A percentile compares a stretch with the other conserved stretches of the same genome.
phyloP scores from a whole-genome alignment of 2,888 invertebrate species.

The Drosophila crucigera region DNA sequence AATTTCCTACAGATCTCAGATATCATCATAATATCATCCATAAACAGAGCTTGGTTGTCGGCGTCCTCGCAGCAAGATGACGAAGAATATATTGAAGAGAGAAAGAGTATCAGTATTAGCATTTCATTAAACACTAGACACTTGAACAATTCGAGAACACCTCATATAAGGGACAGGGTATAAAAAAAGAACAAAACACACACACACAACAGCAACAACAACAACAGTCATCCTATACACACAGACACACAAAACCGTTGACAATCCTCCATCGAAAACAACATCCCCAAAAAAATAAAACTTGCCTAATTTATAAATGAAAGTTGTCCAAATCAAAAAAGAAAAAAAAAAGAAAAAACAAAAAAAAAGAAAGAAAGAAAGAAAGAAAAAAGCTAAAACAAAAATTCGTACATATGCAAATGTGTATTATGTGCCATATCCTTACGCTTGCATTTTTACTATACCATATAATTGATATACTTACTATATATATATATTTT shows the following conservation, averaged over 20 bases:
- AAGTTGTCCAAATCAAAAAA: constrained; percentile 44
- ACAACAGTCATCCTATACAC: constrained; percentile 50
- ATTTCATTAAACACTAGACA: constrained; percentile 31
- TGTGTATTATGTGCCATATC: constrained; percentile 77
- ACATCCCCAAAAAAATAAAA: constrained; percentile 32
- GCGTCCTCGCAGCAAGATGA: constrained; percentile 9
- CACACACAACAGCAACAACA: constrained; percentile 17
- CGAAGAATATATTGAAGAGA: neutral
- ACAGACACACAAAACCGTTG: constrained; percentile 54
- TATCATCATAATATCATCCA: constrained; percentile 17
- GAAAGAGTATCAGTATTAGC: constrained; percentile 49
- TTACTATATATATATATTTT: constrained; percentile 15
- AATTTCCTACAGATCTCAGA: constrained; percentile 33
- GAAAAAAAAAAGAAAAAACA: neutral
- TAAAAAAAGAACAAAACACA: constrained; percentile 29
- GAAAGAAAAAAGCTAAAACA: neutral
- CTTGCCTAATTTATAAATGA: constrained; percentile 9
- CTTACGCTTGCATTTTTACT: constrained; percentile 76
- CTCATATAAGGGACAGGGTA: constrained; percentile 51
- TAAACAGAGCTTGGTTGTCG: constrained; percentile 46
- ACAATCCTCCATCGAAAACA: constrained; percentile 63
- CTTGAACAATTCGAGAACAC: constrained; percentile 22
- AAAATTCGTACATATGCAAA: constrained; percentile 53
- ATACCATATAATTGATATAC: constrained; percentile 44
- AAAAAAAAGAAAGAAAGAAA: neutral